phyloP scores from a whole-genome alignment of 64 coral and sea anemone species.

The Orbicella faveolata region DNA sequence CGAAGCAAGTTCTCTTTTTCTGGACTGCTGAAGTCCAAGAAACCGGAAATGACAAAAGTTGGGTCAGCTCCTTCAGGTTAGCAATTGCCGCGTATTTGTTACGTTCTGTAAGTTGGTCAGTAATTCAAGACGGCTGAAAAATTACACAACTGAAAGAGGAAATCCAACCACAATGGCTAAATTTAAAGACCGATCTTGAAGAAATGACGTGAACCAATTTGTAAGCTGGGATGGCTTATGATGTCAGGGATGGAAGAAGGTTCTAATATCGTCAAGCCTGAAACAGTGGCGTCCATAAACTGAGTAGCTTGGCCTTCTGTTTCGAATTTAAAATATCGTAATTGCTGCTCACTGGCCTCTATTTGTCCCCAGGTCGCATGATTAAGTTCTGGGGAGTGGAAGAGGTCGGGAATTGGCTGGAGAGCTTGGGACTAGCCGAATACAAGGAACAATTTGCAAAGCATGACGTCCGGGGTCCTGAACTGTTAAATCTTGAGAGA shows the following conservation, averaged over 20 bases:
- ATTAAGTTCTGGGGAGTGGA: conserved; percentile 92
- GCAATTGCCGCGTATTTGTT: not conserved
- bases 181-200: not conserved
- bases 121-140: not conserved
- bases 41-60: conserved; percentile 67
- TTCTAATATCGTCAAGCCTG: no score
- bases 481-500: conserved; percentile 70
- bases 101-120: not conserved
- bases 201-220: not conserved
- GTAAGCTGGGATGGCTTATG: not conserved
- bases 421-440: conserved; percentile 69
- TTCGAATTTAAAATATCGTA: no score
- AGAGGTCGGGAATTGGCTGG: conserved; percentile 78
- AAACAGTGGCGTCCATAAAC: no score
- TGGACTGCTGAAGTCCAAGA: conserved; percentile 45
- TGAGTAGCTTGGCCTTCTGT: no score
- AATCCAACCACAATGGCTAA: not conserved
- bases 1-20: conserved; percentile 40
- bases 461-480: conserved; percentile 81
- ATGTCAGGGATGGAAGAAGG: not conserved
- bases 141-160: not conserved
- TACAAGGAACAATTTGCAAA: conserved; percentile 80
- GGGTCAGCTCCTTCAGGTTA: conserved; percentile 55
- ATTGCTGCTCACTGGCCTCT: not conserved
- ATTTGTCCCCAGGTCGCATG: conserved; percentile 69